Evolutionary conservation across 2,113 vertebrate species (phyloP).

Genomic region (Dromiciops gliroides): DNA sequence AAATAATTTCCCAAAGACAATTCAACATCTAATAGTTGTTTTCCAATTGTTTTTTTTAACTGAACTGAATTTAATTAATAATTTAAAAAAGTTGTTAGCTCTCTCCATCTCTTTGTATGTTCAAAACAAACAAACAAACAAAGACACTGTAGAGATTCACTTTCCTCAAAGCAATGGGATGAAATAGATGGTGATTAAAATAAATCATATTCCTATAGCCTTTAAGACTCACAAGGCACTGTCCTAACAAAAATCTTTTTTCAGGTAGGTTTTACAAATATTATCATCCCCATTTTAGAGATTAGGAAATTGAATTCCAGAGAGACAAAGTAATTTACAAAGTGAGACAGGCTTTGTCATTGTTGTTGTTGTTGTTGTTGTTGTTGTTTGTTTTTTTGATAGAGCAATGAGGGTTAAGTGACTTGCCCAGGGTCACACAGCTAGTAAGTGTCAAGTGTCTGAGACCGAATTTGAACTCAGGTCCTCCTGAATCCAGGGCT

Average conservation of each 20-base stretch:
- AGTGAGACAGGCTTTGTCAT: background rate
- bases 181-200: background rate
- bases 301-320: background rate
- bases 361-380: too few relatives aligned
- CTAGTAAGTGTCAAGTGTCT: too few relatives aligned
- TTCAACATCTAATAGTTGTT: background rate
- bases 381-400: too few relatives aligned
- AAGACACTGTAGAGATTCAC: background rate
- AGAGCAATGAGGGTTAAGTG: too few relatives aligned
- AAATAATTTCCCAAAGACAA: background rate
- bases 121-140: background rate
- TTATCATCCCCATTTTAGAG: background rate
- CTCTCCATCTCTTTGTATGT: background rate
- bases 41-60: background rate
- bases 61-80: background rate
- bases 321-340: background rate
- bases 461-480: too few relatives aligned
- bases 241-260: background rate
- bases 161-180: background rate
- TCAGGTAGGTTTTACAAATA: background rate
- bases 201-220: background rate
- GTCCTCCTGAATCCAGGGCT: too few relatives aligned
- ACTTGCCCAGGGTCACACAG: too few relatives aligned
- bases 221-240: background rate
- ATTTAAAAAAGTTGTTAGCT: background rate